Evolutionary conservation across 2,797 vertebrate species (phyloP).

Genomic region (Melanotaenia maccullochi): DNA sequence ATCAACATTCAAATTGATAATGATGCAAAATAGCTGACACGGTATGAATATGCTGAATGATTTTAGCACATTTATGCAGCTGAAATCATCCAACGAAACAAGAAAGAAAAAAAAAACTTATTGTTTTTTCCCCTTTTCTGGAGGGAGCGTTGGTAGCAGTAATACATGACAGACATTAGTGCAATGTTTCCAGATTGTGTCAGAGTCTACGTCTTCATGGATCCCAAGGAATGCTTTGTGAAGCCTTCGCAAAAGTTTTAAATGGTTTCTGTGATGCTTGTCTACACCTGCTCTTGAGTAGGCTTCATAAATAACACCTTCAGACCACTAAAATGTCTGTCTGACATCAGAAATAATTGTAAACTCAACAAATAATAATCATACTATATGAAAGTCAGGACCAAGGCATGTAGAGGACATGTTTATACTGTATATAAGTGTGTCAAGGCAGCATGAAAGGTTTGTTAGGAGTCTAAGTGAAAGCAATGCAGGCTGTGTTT

Average conservation of each 20-base stretch:
- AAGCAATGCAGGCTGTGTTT: slow-evolving; percentile 2
- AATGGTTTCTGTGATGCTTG: slow-evolving; percentile 1
- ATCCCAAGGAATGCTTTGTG: neutral
- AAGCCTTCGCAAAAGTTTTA: neutral
- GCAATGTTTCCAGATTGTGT: neutral
- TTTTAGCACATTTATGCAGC: neutral
- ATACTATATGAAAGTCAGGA: neutral
- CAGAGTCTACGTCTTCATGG: neutral
- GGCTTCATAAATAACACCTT: slow-evolving; percentile 25
- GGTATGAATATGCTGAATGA: too few species aligned
- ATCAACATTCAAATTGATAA: neutral
- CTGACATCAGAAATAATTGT: neutral
- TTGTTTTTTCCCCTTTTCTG: neutral
- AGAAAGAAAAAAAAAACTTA: neutral
- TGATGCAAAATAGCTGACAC: neutral
- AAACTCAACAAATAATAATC: neutral
- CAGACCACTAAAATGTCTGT: neutral
- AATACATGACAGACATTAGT: neutral
- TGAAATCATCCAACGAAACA: neutral
- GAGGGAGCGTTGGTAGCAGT: neutral
- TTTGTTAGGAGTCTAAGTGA: slow-evolving; percentile 13
- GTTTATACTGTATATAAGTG: neutral
- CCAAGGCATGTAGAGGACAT: neutral
- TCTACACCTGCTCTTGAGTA: slow-evolving; percentile 43
- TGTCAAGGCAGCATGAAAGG: neutral